Percentiles rank a stretch among this genome's conserved stretches.
These are phyloP conservation scores for Epinephelus cyanopodus DNA, from an alignment of 2,113 vertebrate species.

Conservation along the genomic window DNA sequence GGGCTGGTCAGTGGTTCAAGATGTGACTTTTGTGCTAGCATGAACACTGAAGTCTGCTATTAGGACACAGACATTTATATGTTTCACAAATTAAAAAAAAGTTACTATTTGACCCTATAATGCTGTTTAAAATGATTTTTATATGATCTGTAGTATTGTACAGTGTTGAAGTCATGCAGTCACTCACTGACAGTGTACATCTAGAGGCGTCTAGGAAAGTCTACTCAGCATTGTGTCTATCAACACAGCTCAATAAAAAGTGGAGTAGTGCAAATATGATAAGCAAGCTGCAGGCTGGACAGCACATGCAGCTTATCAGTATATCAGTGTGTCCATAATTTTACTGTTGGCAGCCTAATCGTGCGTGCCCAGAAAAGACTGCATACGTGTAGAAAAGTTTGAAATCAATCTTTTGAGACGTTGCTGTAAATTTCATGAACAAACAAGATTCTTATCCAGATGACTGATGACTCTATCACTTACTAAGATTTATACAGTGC, in stretches of 20 bases:
- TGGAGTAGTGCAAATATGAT: conserved; percentile 53
- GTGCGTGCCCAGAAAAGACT: not conserved
- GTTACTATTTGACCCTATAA: not conserved
- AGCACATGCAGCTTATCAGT: conserved; percentile 47
- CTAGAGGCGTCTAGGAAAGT: conserved; percentile 38
- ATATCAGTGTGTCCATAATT: not conserved
- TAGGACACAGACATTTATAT: not conserved
- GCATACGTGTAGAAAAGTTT: not conserved
- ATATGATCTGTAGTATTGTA: not conserved
- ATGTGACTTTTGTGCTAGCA: not conserved
- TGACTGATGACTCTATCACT: not conserved
- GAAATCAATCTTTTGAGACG: not conserved
- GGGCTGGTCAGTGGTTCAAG: not conserved
- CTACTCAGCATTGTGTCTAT: conserved; percentile 21
- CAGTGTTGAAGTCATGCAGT: not conserved
- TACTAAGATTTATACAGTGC: not conserved
- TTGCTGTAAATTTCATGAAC: not conserved
- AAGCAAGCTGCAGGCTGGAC: conserved; percentile 17
- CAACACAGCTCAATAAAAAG: conserved; percentile 43
- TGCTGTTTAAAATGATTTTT: not conserved
- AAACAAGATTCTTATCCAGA: not conserved
- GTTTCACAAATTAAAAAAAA: not conserved
- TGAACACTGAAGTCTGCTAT: not conserved
- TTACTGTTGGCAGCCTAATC: conserved; percentile 20
- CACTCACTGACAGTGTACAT: not conserved